These are phyloP conservation scores for Deroptyus accipitrinus DNA, from an alignment of 2,113 vertebrate genomes.

Conservation along the genomic window DNA sequence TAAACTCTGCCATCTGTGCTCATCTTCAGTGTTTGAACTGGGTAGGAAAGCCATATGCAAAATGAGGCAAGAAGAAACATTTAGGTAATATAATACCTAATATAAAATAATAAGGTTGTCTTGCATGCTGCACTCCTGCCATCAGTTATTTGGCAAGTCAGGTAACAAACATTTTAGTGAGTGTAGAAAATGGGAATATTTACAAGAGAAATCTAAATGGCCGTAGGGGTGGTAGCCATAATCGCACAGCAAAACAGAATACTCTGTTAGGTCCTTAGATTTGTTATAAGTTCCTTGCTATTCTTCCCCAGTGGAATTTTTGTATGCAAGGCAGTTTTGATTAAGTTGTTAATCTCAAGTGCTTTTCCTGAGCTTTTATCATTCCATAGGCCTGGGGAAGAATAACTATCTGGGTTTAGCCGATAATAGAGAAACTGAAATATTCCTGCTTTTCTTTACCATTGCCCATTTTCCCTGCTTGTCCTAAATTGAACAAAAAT, in stretches of 20 bases:
- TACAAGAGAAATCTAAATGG: not conserved
- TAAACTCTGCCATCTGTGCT: not conserved
- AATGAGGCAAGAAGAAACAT: not conserved
- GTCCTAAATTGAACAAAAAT: not conserved
- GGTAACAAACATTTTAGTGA: not conserved
- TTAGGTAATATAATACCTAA: no score
- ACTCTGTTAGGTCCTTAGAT: not conserved
- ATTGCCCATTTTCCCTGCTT: not conserved
- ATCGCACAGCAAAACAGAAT: not conserved
- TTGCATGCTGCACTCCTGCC: not conserved
- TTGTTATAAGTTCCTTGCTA: not conserved
- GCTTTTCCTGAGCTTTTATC: slow-evolving; percentile 23
- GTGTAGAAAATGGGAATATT: not conserved
- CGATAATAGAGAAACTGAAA: not conserved
- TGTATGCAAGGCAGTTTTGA: not conserved
- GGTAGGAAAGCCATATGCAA: not conserved
- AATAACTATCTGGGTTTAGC: slow-evolving; percentile 4
- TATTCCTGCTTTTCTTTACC: not conserved
- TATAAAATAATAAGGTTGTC: no score
- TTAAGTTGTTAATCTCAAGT: slow-evolving; percentile 10
- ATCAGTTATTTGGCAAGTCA: not conserved
- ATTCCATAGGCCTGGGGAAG: not conserved
- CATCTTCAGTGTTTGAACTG: not conserved
- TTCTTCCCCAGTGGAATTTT: not conserved
- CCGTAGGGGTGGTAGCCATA: not conserved